Base-by-base conservation (phyloP, 2,888 invertebrate genomes). In the Drosophila leonis region DNA sequence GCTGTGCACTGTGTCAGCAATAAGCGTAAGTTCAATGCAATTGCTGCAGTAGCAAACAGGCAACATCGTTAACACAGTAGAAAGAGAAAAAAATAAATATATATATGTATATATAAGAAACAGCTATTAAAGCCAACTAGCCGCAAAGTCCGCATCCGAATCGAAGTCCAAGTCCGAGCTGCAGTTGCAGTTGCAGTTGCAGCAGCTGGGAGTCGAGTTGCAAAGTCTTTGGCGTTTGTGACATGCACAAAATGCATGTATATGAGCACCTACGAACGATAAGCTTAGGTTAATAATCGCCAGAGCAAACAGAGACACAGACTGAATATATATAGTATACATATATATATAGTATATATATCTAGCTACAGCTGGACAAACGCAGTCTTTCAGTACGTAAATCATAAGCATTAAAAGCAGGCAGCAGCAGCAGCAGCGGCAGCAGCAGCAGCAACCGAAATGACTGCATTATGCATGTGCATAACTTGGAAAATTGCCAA, bases 211-310 rank as follows among this genome's bases (percentile, higher is more conserved):
- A 62, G 65, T 55, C 39, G 54, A 56, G 62, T 49, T 57, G 68
- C 41, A 68, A 37, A 75, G 60, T 63, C 61, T 55, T 65, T 80
- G 65, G 85, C 80, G 80, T 83, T 69, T 78, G 83, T 86, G 89
- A 89, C 88, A 85, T 89, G 84, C 84, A 87, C 82, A 85, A 89
- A 89, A 87, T 89, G 89, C 89, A 88, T 88, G 89, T 88, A 83
- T 88, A 86, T 83, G 89, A 83, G 89, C 83, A 88, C 75, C 83
- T 80, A 83, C 71, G 49, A 61, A 73, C 87, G 89, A 83, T 89
- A 84, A 88, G 82, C 72, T 73, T 70, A 63, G 74, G 68, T 83
- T 83, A 88, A 83, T 83, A 86, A 88, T 73, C 83, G 83, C 81
- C 75, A 59, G 42, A 71, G 69, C 61, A 57, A 18, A 33, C 35